Conservation (phyloP, 2,113 vertebrate species). For the Aspiorhynchus laticeps region DNA sequence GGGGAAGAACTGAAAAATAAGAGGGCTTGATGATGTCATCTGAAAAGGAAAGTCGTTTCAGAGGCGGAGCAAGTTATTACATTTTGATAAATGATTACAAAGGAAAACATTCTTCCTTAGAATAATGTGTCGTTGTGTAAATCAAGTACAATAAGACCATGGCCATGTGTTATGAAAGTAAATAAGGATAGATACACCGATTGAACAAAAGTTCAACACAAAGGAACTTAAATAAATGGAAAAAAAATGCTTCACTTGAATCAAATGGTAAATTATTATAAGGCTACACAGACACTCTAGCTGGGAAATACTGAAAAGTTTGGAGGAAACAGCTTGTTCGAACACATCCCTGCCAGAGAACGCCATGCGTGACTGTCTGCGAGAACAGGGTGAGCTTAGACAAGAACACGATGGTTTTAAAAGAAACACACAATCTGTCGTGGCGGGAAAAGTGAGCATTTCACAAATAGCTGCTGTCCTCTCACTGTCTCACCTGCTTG, state of each 20-base stretch:
- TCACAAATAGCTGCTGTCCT: constrained; percentile 33
- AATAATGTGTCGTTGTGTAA: not conserved
- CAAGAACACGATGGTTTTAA: constrained; percentile 28
- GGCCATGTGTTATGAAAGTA: not conserved
- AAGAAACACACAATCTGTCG: constrained; percentile 36
- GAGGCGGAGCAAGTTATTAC: not conserved
- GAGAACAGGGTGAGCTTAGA: constrained; percentile 34
- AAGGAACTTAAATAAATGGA: not conserved
- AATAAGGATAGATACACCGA: not conserved
- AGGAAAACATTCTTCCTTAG: not conserved
- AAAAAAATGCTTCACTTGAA: not conserved
- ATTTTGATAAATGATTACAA: not conserved
- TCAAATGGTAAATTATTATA: not conserved
- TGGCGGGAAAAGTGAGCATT: constrained; percentile 2
- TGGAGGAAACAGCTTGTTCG: constrained; percentile 3
- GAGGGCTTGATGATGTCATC: not conserved
- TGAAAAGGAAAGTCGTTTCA: not conserved
- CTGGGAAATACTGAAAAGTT: not conserved
- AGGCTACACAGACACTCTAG: not conserved
- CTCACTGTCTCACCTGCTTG: not conserved
- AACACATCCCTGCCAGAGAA: constrained; percentile 1
- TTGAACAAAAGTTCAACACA: not conserved
- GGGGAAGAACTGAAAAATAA: not conserved
- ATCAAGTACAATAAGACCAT: not conserved
- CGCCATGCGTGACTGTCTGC: constrained; percentile 28